Percentiles rank a stretch among this genome's conserved stretches.
phyloP scores from a whole-genome alignment of 2,888 invertebrate species.

The Melanargia galathea region DNA sequence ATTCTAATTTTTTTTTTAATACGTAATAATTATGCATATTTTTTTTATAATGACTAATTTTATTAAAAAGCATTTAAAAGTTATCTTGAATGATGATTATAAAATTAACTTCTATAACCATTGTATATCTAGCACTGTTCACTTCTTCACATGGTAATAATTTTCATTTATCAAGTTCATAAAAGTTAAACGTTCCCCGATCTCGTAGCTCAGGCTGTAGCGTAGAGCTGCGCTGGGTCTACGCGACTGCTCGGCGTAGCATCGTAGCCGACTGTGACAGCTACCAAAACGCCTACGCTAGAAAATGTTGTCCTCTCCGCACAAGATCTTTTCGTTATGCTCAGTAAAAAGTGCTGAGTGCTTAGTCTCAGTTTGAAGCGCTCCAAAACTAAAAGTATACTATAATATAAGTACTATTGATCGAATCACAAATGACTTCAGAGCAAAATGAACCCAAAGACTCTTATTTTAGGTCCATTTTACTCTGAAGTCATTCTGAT shows the following conservation, averaged over 20 bases:
- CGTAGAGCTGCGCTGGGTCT: not conserved
- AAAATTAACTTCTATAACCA: not conserved
- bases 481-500: too few relatives aligned
- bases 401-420: too few relatives aligned
- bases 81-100: not conserved
- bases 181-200: not conserved
- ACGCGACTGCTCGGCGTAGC: constrained; percentile 34
- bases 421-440: too few relatives aligned
- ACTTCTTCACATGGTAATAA: not conserved
- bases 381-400: too few relatives aligned
- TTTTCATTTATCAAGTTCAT: not conserved
- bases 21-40: not conserved
- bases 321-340: not conserved
- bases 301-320: not conserved
- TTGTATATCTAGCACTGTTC: not conserved
- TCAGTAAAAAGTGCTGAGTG: not conserved
- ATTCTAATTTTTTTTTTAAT: not conserved
- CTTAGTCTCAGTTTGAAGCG: too few relatives aligned
- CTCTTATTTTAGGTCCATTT: too few relatives aligned
- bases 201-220: constrained; percentile 7
- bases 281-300: not conserved
- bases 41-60: not conserved
- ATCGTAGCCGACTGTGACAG: constrained; percentile 19
- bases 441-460: too few relatives aligned
- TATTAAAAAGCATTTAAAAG: not conserved